phyloP scores from a whole-genome alignment of 2,888 invertebrate genomes.

The Sepioteuthis lessoniana region DNA sequence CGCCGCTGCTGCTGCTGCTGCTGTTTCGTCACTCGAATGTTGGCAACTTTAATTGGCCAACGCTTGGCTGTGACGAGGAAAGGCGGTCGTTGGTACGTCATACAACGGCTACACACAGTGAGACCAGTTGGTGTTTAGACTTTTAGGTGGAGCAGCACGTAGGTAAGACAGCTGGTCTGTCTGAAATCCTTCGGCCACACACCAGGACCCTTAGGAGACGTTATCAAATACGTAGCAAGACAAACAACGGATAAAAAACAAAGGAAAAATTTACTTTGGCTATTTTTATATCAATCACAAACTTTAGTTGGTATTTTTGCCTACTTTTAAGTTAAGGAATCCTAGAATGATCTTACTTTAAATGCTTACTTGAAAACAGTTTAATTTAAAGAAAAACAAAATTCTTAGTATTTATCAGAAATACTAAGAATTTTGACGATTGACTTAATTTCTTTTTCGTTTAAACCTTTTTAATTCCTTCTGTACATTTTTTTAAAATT shows the following conservation, averaged over 20 bases:
- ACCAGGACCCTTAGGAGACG: background rate
- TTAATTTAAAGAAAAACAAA: background rate
- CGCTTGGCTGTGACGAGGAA: background rate
- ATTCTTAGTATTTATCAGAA: no score
- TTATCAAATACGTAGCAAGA: background rate
- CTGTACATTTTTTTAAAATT: no score
- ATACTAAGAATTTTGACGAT: no score
- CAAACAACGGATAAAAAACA: background rate
- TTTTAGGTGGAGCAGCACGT: background rate
- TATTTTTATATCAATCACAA: background rate
- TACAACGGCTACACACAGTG: background rate
- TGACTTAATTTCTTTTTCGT: no score
- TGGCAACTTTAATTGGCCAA: conserved; percentile 33
- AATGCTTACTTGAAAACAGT: background rate
- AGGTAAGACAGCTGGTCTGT: conserved; percentile 23
- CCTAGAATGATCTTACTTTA: background rate
- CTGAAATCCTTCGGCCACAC: background rate
- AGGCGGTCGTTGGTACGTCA: background rate
- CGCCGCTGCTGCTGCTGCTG: background rate
- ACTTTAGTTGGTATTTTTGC: background rate
- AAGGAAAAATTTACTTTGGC: background rate
- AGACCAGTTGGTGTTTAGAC: conserved; percentile 1
- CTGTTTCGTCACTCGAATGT: background rate
- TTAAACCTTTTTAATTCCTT: no score
- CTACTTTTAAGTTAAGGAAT: no score